Evolutionary conservation across 2,113 vertebrate genomes (phyloP).

Genomic region (Rhabdornis inornatus): DNA sequence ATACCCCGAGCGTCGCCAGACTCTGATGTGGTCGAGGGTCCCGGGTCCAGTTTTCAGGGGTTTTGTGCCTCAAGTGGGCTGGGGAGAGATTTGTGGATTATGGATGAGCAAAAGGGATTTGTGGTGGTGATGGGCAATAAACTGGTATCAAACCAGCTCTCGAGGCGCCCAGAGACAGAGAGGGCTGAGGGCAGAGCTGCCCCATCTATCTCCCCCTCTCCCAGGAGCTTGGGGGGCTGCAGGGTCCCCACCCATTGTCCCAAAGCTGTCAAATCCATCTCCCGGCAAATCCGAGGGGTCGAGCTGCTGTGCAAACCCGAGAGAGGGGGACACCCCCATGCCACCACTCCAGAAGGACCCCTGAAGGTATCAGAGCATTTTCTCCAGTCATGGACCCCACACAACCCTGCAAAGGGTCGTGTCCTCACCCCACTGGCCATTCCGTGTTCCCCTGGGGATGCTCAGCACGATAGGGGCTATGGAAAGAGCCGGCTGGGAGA

Average conservation of each 20-base stretch:
- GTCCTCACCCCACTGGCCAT: fast-evolving
- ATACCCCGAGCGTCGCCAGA: fast-evolving
- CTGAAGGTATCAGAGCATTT: neutral
- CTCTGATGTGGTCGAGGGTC: fast-evolving
- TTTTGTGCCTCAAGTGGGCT: neutral
- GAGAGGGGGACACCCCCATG: neutral
- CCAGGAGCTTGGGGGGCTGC: neutral
- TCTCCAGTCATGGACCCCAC: neutral
- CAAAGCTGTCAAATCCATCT: neutral
- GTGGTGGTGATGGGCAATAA: fast-evolving
- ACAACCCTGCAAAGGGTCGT: fast-evolving
- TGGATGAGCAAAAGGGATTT: neutral
- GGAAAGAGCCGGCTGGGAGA: neutral
- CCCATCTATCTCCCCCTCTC: fast-evolving
- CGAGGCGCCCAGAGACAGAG: neutral
- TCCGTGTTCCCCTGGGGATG: neutral
- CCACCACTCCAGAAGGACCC: neutral
- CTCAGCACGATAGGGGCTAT: fast-evolving
- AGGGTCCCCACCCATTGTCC: neutral
- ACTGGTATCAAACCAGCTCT: fast-evolving
- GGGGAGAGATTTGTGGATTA: fast-evolving
- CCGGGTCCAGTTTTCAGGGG: fast-evolving
- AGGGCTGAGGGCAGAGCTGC: neutral
- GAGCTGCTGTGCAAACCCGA: fast-evolving
- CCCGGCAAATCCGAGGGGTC: fast-evolving